Base-by-base conservation (phyloP, 2,113 vertebrate genomes). In the Ploceus nigricollis region DNA sequence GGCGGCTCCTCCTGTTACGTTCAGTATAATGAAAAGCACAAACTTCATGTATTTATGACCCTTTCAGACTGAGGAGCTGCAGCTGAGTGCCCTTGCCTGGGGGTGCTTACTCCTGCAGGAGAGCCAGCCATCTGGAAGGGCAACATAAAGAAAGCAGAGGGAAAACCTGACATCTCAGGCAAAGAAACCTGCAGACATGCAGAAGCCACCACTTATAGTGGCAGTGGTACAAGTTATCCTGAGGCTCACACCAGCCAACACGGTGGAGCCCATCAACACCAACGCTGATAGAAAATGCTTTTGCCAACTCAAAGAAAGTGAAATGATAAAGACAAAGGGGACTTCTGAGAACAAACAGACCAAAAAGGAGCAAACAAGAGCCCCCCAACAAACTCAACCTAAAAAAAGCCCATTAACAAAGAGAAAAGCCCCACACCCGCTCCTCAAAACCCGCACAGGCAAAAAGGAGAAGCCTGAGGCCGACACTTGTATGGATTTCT, bases 11-110 rank as follows among this genome's bases (percentile, higher is more conserved):
- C 79, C 85, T 73, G 75, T 37, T 58, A 61, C 2, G 0, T 35
- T 65, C 81, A 15, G 31, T 7, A 40, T 87, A 95, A 95, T 91
- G 81, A 97, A 95, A 95, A 96, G 86, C 84, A 91, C 63, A 60
- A 87, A 82, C 70, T 91, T 70, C 63, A 69, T 6, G 39, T 61
- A 54, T 93, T 96, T 91, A 80, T 80, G 90, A 82, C 24, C 58
- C 79, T 93, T 88, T 88, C 82, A 85, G 90, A 61, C 1, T 11
- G 76, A 93, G 47, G 39, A 90, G 63, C 78, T 37, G 58, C 87
- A 91, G 87, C 73, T 73, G 93, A 91, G 42, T 45, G 71, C 63
- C 89, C 82, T 91, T 93, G 89, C 94, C 87, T 4, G 4, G 7
- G 76, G 70, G 66, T 69, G 27, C 81, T 70, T 31, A 37, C 30